Percentiles rank a stretch among this genome's conserved stretches.
These are phyloP conservation scores for Pocota personata DNA, from an alignment of 2,888 invertebrate species.

Conservation along the genomic window DNA sequence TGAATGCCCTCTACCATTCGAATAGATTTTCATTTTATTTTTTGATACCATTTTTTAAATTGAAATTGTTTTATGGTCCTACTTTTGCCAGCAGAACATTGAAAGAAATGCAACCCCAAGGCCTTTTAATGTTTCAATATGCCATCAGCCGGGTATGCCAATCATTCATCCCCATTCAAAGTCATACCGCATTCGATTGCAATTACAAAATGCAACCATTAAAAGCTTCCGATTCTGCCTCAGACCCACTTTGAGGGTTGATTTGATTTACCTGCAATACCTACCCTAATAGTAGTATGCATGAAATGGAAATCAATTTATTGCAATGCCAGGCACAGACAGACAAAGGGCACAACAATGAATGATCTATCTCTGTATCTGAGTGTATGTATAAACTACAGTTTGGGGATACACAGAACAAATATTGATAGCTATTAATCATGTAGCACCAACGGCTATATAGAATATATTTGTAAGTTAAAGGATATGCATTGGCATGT, in stretches of 20 bases:
- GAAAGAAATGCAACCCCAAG: background rate
- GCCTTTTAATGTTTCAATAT: slow-evolving; percentile 4
- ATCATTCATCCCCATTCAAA: slow-evolving; percentile 26
- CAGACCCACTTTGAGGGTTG: background rate
- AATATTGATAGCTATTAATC: slow-evolving; percentile 72
- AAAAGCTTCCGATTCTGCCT: slow-evolving; percentile 48
- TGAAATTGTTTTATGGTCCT: background rate
- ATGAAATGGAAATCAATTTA: slow-evolving; percentile 69
- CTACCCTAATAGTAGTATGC: slow-evolving; percentile 8
- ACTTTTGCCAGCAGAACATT: background rate
- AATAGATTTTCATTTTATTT: background rate
- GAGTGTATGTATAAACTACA: background rate
- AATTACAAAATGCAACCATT: slow-evolving; percentile 67
- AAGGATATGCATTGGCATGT: slow-evolving; percentile 45
- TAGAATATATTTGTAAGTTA: slow-evolving; percentile 48
- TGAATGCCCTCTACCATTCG: no score
- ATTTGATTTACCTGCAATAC: slow-evolving; percentile 26
- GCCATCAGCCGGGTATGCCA: slow-evolving; percentile 12
- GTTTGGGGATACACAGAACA: slow-evolving; percentile 21
- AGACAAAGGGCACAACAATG: slow-evolving; percentile 64
- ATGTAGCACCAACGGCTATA: slow-evolving; percentile 57
- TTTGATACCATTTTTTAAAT: background rate
- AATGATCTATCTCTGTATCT: slow-evolving; percentile 20
- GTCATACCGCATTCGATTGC: slow-evolving; percentile 41
- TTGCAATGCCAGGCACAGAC: slow-evolving; percentile 52